These are phyloP conservation scores for Rhimphoctona megacephalus DNA, from an alignment of 2,888 invertebrate genomes.

Conservation along the genomic window DNA sequence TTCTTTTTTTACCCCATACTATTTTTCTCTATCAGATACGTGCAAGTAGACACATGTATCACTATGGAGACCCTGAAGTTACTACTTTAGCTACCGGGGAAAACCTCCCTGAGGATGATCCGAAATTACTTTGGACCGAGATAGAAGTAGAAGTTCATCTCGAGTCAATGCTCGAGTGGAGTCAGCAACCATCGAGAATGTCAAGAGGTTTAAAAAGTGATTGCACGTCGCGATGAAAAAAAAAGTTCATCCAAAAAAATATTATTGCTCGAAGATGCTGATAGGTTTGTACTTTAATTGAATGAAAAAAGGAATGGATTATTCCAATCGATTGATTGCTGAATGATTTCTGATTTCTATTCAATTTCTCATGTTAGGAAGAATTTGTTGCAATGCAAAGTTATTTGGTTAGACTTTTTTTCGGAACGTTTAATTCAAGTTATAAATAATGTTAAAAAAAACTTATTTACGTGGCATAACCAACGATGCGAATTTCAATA, in stretches of 20 bases:
- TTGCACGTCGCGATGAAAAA: background rate
- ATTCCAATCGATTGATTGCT: background rate
- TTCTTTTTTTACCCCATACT: slow-evolving; percentile 51
- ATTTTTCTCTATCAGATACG: slow-evolving; percentile 36
- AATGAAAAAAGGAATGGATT: background rate
- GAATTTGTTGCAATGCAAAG: background rate
- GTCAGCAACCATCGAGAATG: slow-evolving; percentile 16
- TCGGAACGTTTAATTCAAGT: background rate
- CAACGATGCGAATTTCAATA: background rate
- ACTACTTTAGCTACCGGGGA: slow-evolving; percentile 23
- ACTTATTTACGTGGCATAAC: background rate
- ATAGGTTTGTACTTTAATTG: background rate
- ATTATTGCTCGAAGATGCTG: background rate
- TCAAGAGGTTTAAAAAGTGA: slow-evolving; percentile 30
- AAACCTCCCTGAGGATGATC: slow-evolving; percentile 56
- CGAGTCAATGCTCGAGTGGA: slow-evolving; percentile 37
- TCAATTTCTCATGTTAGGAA: background rate
- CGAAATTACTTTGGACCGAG: slow-evolving; percentile 60
- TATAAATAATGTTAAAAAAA: background rate
- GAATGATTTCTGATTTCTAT: background rate
- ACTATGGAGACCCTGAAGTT: slow-evolving; percentile 63
- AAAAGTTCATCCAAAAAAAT: background rate
- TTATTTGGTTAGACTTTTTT: background rate
- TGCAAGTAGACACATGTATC: slow-evolving; percentile 16
- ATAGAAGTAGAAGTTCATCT: slow-evolving; percentile 49